Conservation (phyloP, 1,140 invertebrate genomes). For the Yoshiicerus persimilis region DNA sequence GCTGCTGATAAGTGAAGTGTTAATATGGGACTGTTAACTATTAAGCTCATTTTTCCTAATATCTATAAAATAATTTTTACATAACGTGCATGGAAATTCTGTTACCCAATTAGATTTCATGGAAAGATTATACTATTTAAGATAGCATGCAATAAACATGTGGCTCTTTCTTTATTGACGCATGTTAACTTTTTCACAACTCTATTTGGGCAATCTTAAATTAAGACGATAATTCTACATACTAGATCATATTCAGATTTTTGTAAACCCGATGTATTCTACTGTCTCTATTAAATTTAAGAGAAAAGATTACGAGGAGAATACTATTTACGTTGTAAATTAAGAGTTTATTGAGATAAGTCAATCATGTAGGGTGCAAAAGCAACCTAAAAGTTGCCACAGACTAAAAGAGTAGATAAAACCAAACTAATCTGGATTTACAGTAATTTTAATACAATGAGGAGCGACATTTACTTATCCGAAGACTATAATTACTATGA, state of each 20-base stretch:
- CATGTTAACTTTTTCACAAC: neutral
- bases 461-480: no score
- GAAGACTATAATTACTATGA: neutral
- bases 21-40: neutral
- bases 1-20: neutral
- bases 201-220: neutral
- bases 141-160: neutral
- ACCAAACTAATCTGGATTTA: neutral
- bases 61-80: neutral
- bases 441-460: no score
- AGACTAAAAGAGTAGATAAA: neutral
- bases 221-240: no score
- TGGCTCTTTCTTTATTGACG: neutral
- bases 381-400: no score
- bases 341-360: no score
- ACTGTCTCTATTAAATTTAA: no score
- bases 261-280: no score
- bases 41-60: neutral
- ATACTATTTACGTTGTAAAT: no score
- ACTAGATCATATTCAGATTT: no score
- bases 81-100: neutral
- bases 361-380: no score
- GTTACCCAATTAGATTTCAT: neutral
- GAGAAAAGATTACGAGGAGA: no score
- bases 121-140: neutral